A percentile compares a stretch with the other conserved stretches of the same genome.
Evolutionary conservation across 2,888 invertebrate species (phyloP).

Genomic region (Corythucha ciliata): DNA sequence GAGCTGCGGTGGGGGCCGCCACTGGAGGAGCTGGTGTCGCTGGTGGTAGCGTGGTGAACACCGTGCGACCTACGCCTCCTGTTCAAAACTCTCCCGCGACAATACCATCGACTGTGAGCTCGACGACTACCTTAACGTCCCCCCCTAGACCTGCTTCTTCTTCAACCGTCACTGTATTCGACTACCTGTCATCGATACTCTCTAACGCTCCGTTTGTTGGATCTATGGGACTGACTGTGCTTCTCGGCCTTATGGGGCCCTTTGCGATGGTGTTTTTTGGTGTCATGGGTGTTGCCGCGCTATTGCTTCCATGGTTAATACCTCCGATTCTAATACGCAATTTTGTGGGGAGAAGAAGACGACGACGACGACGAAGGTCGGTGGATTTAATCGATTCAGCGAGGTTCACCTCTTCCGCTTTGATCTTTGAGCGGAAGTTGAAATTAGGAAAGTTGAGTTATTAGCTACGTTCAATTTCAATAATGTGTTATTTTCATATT

Average conservation of each 20-base stretch:
- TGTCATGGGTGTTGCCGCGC: conserved; percentile 51
- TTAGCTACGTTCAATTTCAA: too few species aligned
- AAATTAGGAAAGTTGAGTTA: too few species aligned
- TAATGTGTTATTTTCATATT: too few species aligned
- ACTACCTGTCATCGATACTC: conserved; percentile 47
- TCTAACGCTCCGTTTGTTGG: conserved; percentile 49
- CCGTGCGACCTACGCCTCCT: neutral
- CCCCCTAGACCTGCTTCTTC: too few species aligned
- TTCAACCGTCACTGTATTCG: conserved; percentile 39
- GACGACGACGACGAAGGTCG: conserved; percentile 16
- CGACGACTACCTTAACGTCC: conserved; percentile 8
- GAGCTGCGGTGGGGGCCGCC: conserved; percentile 6
- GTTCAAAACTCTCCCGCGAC: conserved; percentile 1
- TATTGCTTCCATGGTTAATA: conserved; percentile 56
- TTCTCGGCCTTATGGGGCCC: conserved; percentile 12
- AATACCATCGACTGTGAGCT: conserved; percentile 15
- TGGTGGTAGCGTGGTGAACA: neutral
- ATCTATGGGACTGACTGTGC: conserved; percentile 42
- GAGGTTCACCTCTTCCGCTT: neutral
- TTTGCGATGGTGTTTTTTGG: too few species aligned
- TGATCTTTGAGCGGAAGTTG: neutral
- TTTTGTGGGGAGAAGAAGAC: conserved; percentile 37
- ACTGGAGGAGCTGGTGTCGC: neutral
- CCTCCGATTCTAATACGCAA: conserved; percentile 50
- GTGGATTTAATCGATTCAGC: neutral